These are phyloP conservation scores for Hycleus cichorii DNA, from an alignment of 1,140 invertebrate species.

Conservation along the genomic window DNA sequence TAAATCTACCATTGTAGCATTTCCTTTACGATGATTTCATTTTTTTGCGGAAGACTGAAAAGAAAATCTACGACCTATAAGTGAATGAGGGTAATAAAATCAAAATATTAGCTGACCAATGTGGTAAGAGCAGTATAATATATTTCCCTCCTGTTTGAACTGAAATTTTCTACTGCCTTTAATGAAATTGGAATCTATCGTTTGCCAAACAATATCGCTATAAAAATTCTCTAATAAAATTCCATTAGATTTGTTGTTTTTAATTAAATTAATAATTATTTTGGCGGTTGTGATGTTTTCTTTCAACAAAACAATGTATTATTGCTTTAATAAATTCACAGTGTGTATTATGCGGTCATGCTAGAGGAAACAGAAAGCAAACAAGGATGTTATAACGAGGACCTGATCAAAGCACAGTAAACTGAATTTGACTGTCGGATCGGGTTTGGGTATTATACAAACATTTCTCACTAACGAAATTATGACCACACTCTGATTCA, in stretches of 20 bases:
- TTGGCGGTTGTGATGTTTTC: not conserved
- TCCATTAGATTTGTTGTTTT: not conserved
- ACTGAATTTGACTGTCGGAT: slow-evolving; percentile 25
- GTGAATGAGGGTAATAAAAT: slow-evolving; percentile 23
- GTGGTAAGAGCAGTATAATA: slow-evolving; percentile 28
- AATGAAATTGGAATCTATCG: not conserved
- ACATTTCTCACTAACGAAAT: slow-evolving; percentile 21
- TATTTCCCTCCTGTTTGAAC: slow-evolving; percentile 17
- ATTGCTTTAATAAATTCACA: no score
- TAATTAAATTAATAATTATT: not conserved
- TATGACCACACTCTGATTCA: slow-evolving; percentile 1
- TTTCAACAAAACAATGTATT: no score
- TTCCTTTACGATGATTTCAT: no score
- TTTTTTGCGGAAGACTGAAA: no score
- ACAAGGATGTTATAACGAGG: slow-evolving; percentile 18
- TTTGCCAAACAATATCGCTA: not conserved
- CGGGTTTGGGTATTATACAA: slow-evolving; percentile 22
- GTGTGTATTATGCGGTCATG: not conserved
- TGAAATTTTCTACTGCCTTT: slow-evolving; percentile 6
- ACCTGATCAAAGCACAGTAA: slow-evolving; percentile 23
- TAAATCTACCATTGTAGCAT: no score
- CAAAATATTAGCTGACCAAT: slow-evolving; percentile 36
- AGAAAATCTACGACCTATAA: no score
- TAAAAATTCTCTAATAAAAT: slow-evolving; percentile 2
- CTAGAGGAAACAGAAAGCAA: slow-evolving; percentile 11